A percentile compares a stretch with the other conserved stretches of the same genome.
phyloP scores from a whole-genome alignment of 2,888 invertebrate species.

The Sialis fuliginosa region DNA sequence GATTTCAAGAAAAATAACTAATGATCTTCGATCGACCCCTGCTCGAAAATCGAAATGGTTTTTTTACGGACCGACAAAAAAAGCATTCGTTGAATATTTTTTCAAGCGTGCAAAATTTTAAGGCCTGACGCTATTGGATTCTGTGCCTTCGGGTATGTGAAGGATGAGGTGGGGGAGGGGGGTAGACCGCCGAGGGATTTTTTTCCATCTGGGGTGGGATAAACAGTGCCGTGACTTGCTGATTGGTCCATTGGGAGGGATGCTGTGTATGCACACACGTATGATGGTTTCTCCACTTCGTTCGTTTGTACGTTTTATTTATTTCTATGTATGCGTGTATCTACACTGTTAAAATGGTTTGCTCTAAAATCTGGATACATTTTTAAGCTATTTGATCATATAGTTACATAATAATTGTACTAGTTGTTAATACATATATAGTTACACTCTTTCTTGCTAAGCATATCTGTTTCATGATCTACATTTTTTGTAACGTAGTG shows the following conservation, averaged over 20 bases:
- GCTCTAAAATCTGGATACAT: too few relatives aligned
- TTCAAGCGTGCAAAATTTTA: conserved; percentile 14
- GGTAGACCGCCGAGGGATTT: neutral
- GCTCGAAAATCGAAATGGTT: neutral
- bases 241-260: conserved; percentile 1
- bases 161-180: neutral
- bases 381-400: too few relatives aligned
- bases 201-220: neutral
- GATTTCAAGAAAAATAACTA: neutral
- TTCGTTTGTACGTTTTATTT: too few relatives aligned
- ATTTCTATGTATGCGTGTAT: too few relatives aligned
- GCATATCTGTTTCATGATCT: too few relatives aligned
- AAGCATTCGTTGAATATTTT: conserved; percentile 12
- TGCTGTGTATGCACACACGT: neutral
- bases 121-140: conserved; percentile 12
- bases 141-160: conserved; percentile 6
- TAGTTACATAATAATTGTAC: too few relatives aligned
- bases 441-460: too few relatives aligned
- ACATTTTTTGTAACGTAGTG: too few relatives aligned
- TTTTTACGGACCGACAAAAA: conserved; percentile 7
- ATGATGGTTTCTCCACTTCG: too few relatives aligned
- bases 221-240: neutral
- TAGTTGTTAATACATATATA: too few relatives aligned
- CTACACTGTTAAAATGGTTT: too few relatives aligned
- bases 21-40: neutral